Evolutionary conservation across 2,888 invertebrate species (phyloP).

Genomic region (Drosophila borealis): DNA sequence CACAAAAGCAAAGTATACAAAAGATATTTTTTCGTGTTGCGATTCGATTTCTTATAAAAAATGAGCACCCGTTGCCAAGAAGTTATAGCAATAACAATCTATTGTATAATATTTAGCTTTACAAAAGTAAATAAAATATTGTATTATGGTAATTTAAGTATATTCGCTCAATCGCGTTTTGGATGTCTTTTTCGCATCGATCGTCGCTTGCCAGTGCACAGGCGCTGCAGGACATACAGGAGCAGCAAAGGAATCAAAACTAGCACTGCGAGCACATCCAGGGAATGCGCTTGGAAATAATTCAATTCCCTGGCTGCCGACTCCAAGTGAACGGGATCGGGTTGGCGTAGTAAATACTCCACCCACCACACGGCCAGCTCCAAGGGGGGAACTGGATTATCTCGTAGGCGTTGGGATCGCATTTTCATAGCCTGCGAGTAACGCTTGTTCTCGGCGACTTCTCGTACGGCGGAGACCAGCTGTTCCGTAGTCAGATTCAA

Average conservation of each 20-base stretch:
- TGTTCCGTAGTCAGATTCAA: slow-evolving; percentile 12
- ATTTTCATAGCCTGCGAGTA: slow-evolving; percentile 23
- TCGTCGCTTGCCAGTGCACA: not conserved
- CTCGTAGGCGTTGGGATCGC: slow-evolving; percentile 33
- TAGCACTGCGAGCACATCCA: slow-evolving; percentile 42
- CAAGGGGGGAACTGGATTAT: slow-evolving; percentile 36
- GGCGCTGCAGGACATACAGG: not conserved
- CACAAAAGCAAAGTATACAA: slow-evolving; percentile 9
- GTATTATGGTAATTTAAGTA: slow-evolving; percentile 12
- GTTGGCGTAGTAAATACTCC: slow-evolving; percentile 40
- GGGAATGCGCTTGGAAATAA: slow-evolving; percentile 47
- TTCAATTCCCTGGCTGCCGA: slow-evolving; percentile 31
- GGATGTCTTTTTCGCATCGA: not conserved
- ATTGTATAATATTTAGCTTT: slow-evolving; percentile 50
- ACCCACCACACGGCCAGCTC: slow-evolving; percentile 53
- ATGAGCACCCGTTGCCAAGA: slow-evolving; percentile 84
- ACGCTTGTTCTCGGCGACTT: slow-evolving; percentile 27
- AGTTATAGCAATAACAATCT: slow-evolving; percentile 66
- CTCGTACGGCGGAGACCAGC: slow-evolving; percentile 21
- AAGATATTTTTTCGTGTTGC: not conserved
- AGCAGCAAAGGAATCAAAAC: slow-evolving; percentile 9
- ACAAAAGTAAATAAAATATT: slow-evolving; percentile 48
- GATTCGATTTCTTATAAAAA: slow-evolving; percentile 28
- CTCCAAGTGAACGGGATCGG: slow-evolving; percentile 41
- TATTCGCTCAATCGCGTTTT: slow-evolving; percentile 8